phyloP scores from a whole-genome alignment of 2,113 vertebrate species.

The Nycticebus coucang region DNA sequence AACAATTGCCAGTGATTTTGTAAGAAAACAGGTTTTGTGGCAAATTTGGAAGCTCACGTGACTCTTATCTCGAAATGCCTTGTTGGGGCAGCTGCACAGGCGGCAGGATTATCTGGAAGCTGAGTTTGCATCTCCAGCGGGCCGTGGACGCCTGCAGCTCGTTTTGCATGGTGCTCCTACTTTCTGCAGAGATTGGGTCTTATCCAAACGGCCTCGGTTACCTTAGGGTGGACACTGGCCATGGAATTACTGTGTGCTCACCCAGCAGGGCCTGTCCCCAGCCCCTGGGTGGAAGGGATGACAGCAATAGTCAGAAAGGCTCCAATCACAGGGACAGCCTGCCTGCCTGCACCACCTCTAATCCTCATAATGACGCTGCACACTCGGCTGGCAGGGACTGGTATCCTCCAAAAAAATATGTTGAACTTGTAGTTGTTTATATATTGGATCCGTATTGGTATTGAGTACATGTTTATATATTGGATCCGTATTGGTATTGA shows the following conservation, averaged over 20 bases:
- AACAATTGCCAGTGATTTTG: conserved; percentile 55
- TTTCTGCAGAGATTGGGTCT: accelerated
- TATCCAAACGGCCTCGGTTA: accelerated
- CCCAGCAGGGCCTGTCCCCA: accelerated
- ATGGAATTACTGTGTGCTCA: accelerated
- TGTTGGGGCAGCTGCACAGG: not conserved
- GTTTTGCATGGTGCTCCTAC: accelerated
- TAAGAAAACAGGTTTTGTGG: conserved; percentile 42
- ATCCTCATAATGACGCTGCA: accelerated
- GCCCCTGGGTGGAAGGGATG: accelerated
- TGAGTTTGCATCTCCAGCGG: not conserved
- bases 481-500: too few relatives aligned
- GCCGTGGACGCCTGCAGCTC: not conserved
- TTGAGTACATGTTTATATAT: too few relatives aligned
- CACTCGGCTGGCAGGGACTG: accelerated
- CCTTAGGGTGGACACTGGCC: accelerated
- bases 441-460: too few relatives aligned
- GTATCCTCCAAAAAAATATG: not conserved
- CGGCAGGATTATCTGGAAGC: not conserved
- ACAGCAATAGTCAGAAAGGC: accelerated
- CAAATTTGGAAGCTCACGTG: not conserved
- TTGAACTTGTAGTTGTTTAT: too few relatives aligned
- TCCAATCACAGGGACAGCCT: accelerated
- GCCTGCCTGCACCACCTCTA: accelerated
- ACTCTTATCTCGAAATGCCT: not conserved